phyloP scores from a whole-genome alignment of 2,888 invertebrate genomes.

The Archaeoteleia sp. region DNA sequence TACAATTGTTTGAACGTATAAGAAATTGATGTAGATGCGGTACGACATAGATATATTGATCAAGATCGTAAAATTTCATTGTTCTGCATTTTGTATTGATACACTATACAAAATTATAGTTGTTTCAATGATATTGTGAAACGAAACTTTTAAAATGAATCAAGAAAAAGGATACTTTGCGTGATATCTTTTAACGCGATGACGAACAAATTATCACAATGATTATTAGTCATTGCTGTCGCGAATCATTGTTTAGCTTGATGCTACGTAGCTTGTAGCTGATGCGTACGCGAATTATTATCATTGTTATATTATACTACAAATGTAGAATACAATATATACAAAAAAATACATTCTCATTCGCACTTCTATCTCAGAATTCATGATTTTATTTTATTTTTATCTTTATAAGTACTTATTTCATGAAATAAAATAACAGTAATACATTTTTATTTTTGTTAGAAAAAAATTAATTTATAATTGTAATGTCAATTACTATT shows the following conservation, averaged over 20 bases:
- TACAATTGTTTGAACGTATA: too few species aligned
- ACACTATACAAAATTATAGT: background rate
- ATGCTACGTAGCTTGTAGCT: constrained; percentile 60
- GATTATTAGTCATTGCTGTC: constrained; percentile 34
- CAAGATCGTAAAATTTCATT: too few species aligned
- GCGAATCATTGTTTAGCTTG: constrained; percentile 61
- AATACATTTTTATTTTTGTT: background rate
- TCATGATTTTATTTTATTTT: constrained; percentile 5
- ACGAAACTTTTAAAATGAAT: too few species aligned
- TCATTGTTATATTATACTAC: constrained; percentile 37
- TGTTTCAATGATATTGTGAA: background rate
- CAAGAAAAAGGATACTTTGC: too few species aligned
- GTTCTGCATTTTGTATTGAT: constrained; percentile 2
- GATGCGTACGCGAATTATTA: constrained; percentile 49
- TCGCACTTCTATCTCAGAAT: constrained; percentile 41
- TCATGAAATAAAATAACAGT: too few species aligned
- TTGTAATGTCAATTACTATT: too few species aligned
- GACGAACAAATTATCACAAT: constrained; percentile 7
- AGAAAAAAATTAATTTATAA: too few species aligned
- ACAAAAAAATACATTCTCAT: constrained; percentile 33
- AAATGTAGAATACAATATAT: constrained; percentile 31
- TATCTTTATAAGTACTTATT: too few species aligned
- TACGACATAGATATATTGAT: too few species aligned
- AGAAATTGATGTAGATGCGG: too few species aligned
- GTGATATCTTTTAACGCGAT: constrained; percentile 2